Evolutionary conservation across 2,888 invertebrate genomes (phyloP), one percentile per base, ranked within the genome.

Genomic region (Macrostomum cliftonense): DNA sequence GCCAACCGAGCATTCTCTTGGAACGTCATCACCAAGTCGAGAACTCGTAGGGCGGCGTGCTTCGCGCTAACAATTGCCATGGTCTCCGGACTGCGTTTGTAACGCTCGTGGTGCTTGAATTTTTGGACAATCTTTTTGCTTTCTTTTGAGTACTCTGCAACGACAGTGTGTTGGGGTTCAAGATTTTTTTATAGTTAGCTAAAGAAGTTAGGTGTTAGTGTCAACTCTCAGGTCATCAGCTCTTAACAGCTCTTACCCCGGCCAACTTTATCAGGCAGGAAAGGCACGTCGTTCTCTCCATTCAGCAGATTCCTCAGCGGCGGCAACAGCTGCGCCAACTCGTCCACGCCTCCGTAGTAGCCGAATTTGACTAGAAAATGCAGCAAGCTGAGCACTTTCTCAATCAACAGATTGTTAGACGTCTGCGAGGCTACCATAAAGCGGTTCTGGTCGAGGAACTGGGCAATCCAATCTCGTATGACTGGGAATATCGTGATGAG

Each of bases 371-470:
- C 50, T 36, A 55, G 39, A 17, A 37, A 36, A 13, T 43, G 39
- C 12, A 54, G 42, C 38, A 55, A 42, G n/a, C 39, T 17, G 28
- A 56, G 37, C 12, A 55, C 53, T 47, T 55, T 46, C 16, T 54
- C 38, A 37, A 47, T 54, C 2, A 50, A 12, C 63, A 63, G 64
- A 55, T 68, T 69, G 52, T 64, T 63, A 1, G 67, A 67, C 11
- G 64, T 58, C 17, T 63, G 57, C 1, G 62, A 61, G 7, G 69
- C 66, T 36, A 61, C 56, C 65, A 70, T 65, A 40, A 59, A 62
- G 47, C 59, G 60, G 53, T 66, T 67, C n/a, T 59, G 57, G 19
- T 57, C 54, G 42, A 70, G 57, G 36, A 49, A 50, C 13, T 39
- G 42, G 13, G 39, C 20, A 9, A 50, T 37, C 49, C 47, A 50